Base-by-base conservation (phyloP, 2,797 vertebrate genomes). In the Naso thynnoides region DNA sequence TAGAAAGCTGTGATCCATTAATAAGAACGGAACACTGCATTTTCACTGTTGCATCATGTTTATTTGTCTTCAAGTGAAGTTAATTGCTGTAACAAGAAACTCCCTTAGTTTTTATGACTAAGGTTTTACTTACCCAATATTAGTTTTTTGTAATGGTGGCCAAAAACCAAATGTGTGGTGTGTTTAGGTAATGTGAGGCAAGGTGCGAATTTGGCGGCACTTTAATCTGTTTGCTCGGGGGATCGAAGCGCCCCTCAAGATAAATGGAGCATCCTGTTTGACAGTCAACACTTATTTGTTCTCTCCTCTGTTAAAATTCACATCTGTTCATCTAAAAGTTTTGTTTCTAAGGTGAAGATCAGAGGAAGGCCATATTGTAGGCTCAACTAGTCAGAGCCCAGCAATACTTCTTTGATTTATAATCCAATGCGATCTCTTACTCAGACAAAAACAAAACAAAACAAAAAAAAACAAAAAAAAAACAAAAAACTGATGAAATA, bases 321-420 rank as follows among this genome's bases (percentile, higher is more conserved):
- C 85, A 88, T 86, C 82, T 92, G 83, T 65, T 88, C 59, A 75
- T 68, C 60, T 56, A 64, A 55, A 78, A 72, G 66, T 52, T 29
- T 36, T 65, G 63, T 56, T 66, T 21, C 45, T 38, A 42, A 74
- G 73, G 87, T 70, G 56, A 76, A 69, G 49, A 82, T 67, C 77
- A 57, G 56, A 49, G 36, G 38, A 41, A 74, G 50, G 29, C 69
- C 70, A 64, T 66, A 21, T 55, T 76, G 57, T 26, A 15, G 71
- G 48, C 74, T 73, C 52, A 29, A 62, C 70, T 47, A 70, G 57
- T 26, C 53, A 23, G 19, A 59, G 47, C 53, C 29, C 57, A 73
- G 65, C 33, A 58, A 53, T 36, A 57, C 72, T 50, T 45, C 39
- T 18, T 45, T 73, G 66, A 61, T 6, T 59, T 59, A 68, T 26